Base-by-base conservation (phyloP, 2,113 vertebrate genomes). In the Nicator chloris region DNA sequence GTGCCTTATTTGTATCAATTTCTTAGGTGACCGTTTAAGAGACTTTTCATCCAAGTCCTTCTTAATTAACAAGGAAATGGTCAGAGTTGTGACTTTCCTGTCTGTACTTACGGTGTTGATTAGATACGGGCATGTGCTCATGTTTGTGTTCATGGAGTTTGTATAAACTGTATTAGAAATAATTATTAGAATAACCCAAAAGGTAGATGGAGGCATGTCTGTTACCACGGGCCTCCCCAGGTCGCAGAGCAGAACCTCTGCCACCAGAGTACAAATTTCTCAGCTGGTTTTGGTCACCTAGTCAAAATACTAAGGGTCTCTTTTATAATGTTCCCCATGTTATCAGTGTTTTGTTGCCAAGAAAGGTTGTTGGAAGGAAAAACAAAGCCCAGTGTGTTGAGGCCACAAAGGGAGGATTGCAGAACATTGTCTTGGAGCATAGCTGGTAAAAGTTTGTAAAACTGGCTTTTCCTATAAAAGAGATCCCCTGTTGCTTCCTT, bases 31-130 rank as follows among this genome's bases (percentile, higher is more conserved):
- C 59, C 75, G 54, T 42, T 89, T 17, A 18, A 28, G 16, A 82
- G 50, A 63, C 30, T 13, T 86, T 77, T 70, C 19, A 16, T 70
- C 33, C 33, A 77, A 66, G 50, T 54, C 44, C 50, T 82, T 70
- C 69, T 70, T 90, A 88, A 95, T 88, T 94, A 95, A 44, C 2
- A 4, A 93, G 89, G 87, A 86, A 90, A 17, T 70, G 66, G 70
- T 95, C 50, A 64, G 39, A 82, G 47, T 26, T 73, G 54, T 73
- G 84, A 13, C 56, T 90, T 93, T 88, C 96, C 94, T 97, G 84
- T 75, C 37, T 44, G 0, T 72, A 30, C 20, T 71, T 70, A 37
- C 35, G 72, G 54, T 82, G 70, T 69, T 92, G 86, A 80, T 94
- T 82, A 90, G 59, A 57, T 63, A 31, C 16, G 91, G 70, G 37